Conservation (phyloP, 2,113 vertebrate species). For the Nansenia antarctica region DNA sequence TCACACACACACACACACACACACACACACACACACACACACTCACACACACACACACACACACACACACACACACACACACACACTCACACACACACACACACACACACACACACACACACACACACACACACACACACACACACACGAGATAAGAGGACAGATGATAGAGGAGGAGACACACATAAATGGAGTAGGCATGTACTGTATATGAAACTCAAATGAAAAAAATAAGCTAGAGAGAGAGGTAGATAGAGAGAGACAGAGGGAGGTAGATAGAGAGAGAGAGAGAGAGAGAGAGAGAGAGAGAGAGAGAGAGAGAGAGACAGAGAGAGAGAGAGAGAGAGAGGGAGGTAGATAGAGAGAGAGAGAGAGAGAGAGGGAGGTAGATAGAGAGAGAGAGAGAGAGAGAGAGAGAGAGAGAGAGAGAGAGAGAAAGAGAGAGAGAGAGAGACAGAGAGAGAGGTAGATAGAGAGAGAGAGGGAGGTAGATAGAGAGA, state of each 20-base stretch:
- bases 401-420: too few species aligned
- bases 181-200: background rate
- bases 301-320: background rate
- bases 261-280: too few species aligned
- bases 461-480: background rate
- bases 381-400: too few species aligned
- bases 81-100: background rate
- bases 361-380: too few species aligned
- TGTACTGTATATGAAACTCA: background rate
- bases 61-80: too few species aligned
- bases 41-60: too few species aligned
- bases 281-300: too few species aligned
- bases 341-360: too few species aligned
- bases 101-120: background rate
- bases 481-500: conserved; percentile 18
- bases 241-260: too few species aligned
- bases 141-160: background rate
- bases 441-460: background rate
- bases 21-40: background rate
- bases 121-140: background rate
- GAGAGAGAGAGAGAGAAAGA: background rate
- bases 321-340: background rate
- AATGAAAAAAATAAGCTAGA: too few species aligned
- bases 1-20: background rate
- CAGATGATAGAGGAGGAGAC: background rate